Evolutionary conservation across 2,797 vertebrate genomes (phyloP).

Genomic region (Gobio occitaniae): DNA sequence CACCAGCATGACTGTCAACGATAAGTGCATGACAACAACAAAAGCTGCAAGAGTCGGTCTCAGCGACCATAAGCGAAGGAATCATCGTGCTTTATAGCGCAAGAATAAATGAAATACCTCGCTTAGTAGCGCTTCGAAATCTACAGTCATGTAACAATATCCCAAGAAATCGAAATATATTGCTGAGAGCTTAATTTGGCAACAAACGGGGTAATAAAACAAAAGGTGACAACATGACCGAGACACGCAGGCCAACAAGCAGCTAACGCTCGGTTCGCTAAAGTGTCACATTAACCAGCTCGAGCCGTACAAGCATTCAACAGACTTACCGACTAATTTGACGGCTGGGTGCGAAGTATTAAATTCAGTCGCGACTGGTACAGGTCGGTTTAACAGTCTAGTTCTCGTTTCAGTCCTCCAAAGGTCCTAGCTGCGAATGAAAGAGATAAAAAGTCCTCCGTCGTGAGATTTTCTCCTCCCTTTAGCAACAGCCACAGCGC

Average conservation of each 20-base stretch:
- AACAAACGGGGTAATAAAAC: conserved; percentile 5
- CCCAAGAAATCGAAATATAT: not conserved
- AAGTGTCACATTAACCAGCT: conserved; percentile 41
- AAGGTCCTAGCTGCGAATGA: conserved; percentile 39
- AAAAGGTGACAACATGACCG: conserved; percentile 42
- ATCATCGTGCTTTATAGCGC: not conserved
- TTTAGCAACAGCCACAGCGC: conserved; percentile 67
- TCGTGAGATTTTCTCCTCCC: conserved; percentile 62
- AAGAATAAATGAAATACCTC: not conserved
- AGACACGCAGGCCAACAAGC: conserved; percentile 43
- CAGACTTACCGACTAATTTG: conserved; percentile 45
- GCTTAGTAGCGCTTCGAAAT: not conserved
- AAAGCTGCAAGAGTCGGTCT: conserved; percentile 17
- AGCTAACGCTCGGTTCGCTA: conserved; percentile 39
- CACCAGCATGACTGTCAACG: not conserved
- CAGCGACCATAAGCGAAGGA: not conserved
- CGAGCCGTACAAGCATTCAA: not conserved
- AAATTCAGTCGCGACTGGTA: not conserved
- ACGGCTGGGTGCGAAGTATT: conserved; percentile 5
- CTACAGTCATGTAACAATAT: not conserved
- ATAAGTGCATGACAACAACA: conserved; percentile 31
- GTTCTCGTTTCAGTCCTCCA: conserved; percentile 15
- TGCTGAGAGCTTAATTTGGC: not conserved
- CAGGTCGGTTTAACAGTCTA: not conserved
- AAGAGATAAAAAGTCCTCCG: conserved; percentile 43